phyloP scores from a whole-genome alignment of 1,140 invertebrate species.

The Heterodera carotae region DNA sequence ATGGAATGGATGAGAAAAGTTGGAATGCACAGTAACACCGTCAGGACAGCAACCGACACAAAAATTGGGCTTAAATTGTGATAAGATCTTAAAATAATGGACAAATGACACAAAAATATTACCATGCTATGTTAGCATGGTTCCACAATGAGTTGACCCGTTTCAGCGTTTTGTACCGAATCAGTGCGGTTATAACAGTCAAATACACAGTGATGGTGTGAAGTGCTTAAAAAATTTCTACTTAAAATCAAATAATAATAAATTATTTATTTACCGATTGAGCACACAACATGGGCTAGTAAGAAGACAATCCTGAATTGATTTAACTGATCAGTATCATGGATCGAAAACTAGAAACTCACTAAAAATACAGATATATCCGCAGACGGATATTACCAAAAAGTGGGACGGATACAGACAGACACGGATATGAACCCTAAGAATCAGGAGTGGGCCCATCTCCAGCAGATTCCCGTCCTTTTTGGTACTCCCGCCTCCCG shows the following conservation, averaged over 20 bases:
- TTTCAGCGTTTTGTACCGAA: slow-evolving; percentile 56
- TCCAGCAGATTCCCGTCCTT: no score
- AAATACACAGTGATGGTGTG: slow-evolving; percentile 59
- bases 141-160: slow-evolving; percentile 53
- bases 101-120: not conserved
- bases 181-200: slow-evolving; percentile 50
- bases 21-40: slow-evolving; percentile 50
- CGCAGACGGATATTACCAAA: no score
- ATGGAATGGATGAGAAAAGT: slow-evolving; percentile 58
- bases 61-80: slow-evolving; percentile 52
- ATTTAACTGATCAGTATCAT: not conserved
- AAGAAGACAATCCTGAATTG: slow-evolving; percentile 45
- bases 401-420: no score
- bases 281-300: slow-evolving; percentile 49
- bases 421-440: no score
- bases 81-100: not conserved
- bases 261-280: slow-evolving; percentile 27
- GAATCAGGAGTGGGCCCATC: no score
- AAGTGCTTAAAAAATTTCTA: slow-evolving; percentile 35
- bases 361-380: no score
- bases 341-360: no score
- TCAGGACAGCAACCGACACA: slow-evolving; percentile 38
- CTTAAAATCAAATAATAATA: no score
- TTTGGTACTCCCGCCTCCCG: no score
- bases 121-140: slow-evolving; percentile 49